Base-by-base conservation (phyloP, 2,888 invertebrate species). In the Tachystola acroxantha region DNA sequence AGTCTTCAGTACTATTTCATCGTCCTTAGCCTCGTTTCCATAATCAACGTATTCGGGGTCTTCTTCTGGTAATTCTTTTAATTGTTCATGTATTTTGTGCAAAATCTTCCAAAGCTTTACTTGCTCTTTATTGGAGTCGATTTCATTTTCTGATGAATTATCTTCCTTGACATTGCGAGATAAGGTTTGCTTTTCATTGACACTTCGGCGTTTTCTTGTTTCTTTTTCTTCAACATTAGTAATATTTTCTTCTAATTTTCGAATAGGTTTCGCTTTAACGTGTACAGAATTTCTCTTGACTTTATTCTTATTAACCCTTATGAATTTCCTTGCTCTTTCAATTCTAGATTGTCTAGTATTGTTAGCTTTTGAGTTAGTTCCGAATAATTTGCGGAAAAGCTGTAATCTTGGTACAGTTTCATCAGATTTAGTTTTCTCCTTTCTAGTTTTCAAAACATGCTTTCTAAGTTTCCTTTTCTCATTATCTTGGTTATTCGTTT, bases 101-200 rank as follows among this genome's bases (percentile, higher is more conserved):
- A 79, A 42, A 20, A 80, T 60, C 29, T 68, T 72, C 49, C 64
- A 66, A 2, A 73, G 34, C 20, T 68, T 67, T 1, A 43, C 48
- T 39, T 64, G 57, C 10, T 65, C 58, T 33, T 53, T 59, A 9
- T 45, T 44, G 20, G 48, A 34, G 2, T 70, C 58, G 12, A 76
- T 55, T 47, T 75, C 65, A 30, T 78, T 81, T 41, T 75, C 72
- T 13, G 39, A 32, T 3, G 41, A 36, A 7, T 30, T 30, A 13
- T 43, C 41, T 7, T 39, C 16, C 12, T 28, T 36, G 3, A 14
- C 10, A 10, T 30, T 34, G 3, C 26, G 16, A 9, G 38, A 22
- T 29, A 10, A 2, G 12, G 25, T 40, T 6, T 10, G 20, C 40
- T 34, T 36, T 11, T 45, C 31, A 24, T 46, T 39, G 7, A 52